These are phyloP conservation scores for Scrobipalpa atriplicella DNA, from an alignment of 2,888 invertebrate genomes.

Conservation along the genomic window DNA sequence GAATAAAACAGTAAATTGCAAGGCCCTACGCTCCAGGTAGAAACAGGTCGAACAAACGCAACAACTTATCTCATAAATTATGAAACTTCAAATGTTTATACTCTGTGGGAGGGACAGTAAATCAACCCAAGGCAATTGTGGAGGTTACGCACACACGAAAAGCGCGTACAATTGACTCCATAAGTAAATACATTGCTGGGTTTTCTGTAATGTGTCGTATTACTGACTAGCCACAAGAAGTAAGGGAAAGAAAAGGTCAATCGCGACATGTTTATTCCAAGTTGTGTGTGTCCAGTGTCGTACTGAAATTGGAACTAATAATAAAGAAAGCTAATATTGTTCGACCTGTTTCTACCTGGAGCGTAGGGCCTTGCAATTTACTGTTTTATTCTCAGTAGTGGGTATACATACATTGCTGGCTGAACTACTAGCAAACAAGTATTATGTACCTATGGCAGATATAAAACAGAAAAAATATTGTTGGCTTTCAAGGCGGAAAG, in stretches of 20 bases:
- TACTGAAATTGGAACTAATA: no score
- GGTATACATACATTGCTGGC: no score
- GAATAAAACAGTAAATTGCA: no score
- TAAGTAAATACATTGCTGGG: not conserved
- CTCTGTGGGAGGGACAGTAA: slow-evolving; percentile 55
- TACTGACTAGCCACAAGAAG: not conserved
- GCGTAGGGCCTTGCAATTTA: no score
- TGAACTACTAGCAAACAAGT: no score
- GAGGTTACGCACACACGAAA: slow-evolving; percentile 22
- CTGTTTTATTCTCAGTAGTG: no score
- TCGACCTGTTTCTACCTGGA: slow-evolving; percentile 18
- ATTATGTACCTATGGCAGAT: no score
- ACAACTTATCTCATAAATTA: slow-evolving; percentile 57
- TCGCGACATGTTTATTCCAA: not conserved
- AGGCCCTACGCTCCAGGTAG: not conserved
- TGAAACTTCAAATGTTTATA: slow-evolving; percentile 55
- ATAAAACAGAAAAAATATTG: no score
- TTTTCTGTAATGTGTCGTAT: not conserved
- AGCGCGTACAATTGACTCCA: not conserved
- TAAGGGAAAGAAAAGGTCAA: not conserved
- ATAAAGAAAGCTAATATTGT: no score
- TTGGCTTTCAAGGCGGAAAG: no score
- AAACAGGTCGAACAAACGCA: slow-evolving; percentile 32
- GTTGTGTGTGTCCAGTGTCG: no score
- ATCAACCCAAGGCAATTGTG: slow-evolving; percentile 44